These are phyloP conservation scores for Psammodynastes pulverulentus DNA, from an alignment of 2,113 vertebrate species.

Conservation along the genomic window DNA sequence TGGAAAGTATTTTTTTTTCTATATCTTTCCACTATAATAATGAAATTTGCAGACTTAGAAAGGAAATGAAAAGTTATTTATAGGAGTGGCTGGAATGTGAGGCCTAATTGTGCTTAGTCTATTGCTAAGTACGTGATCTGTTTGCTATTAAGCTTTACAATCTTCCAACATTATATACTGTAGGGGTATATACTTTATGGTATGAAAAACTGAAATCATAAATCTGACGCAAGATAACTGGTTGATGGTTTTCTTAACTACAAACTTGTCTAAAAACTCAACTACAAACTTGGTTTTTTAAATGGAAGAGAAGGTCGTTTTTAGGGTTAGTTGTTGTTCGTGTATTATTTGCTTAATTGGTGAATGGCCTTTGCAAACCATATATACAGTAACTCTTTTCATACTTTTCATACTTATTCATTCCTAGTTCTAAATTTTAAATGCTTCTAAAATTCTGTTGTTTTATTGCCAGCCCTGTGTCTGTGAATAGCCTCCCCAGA, in stretches of 20 bases:
- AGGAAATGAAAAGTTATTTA: slow-evolving; percentile 91
- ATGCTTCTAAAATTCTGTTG: background rate
- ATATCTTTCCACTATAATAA: slow-evolving; percentile 81
- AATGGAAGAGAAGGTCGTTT: background rate
- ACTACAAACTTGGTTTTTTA: slow-evolving; percentile 18
- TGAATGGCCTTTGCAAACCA: background rate
- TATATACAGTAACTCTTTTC: background rate
- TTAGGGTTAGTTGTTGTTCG: slow-evolving; percentile 9
- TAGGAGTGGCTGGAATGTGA: slow-evolving; percentile 87
- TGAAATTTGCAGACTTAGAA: slow-evolving; percentile 87
- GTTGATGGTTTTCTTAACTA: slow-evolving; percentile 32
- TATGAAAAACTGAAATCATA: slow-evolving; percentile 38
- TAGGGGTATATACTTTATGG: slow-evolving; percentile 21
- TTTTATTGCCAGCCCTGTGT: background rate
- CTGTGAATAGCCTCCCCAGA: background rate
- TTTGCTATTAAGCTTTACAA: slow-evolving; percentile 79
- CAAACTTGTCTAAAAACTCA: slow-evolving; percentile 40
- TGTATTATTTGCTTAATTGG: background rate
- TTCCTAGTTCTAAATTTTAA: background rate
- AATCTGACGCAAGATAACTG: slow-evolving; percentile 45
- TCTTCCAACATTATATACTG: slow-evolving; percentile 67
- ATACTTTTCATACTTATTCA: background rate
- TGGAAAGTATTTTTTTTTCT: slow-evolving; percentile 38
- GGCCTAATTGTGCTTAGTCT: slow-evolving; percentile 91
- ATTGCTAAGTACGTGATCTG: slow-evolving; percentile 78